Conservation (phyloP, 1,140 invertebrate genomes). For the Drepana arcuata region DNA sequence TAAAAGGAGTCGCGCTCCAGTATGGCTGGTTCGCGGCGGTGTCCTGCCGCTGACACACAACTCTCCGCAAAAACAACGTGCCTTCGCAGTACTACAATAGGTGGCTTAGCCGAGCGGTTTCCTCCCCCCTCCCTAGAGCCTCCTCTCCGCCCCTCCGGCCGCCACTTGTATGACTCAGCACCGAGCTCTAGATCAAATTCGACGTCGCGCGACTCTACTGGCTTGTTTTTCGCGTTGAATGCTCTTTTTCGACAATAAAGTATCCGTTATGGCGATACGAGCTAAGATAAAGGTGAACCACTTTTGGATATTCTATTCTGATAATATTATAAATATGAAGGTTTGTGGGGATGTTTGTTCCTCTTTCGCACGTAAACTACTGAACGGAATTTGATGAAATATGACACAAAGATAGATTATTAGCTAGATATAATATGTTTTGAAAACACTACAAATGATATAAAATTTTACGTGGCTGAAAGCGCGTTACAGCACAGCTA, state of each 20-base stretch:
- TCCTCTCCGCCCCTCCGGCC: constrained; percentile 19
- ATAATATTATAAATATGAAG: too few species aligned
- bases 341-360: too few species aligned
- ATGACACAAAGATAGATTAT: too few species aligned
- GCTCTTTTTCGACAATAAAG: constrained; percentile 40
- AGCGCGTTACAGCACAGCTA: too few species aligned
- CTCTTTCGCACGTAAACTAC: too few species aligned
- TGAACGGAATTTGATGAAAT: too few species aligned
- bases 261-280: constrained; percentile 42
- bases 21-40: constrained; percentile 28
- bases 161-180: constrained; percentile 60
- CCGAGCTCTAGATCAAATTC: constrained; percentile 55
- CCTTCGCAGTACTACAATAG: constrained; percentile 59
- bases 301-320: too few species aligned
- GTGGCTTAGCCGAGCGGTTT: constrained; percentile 45
- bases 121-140: constrained; percentile 14
- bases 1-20: constrained; percentile 23
- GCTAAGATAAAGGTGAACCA: constrained; percentile 36
- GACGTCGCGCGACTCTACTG: constrained; percentile 39
- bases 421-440: too few species aligned
- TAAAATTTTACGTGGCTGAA: too few species aligned
- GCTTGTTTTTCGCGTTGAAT: constrained; percentile 50
- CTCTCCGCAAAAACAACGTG: constrained; percentile 57
- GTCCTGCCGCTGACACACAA: constrained; percentile 46
- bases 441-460: too few species aligned